Base-by-base conservation (phyloP, 2,113 vertebrate genomes). In the Forbesichthys papilliferus region DNA sequence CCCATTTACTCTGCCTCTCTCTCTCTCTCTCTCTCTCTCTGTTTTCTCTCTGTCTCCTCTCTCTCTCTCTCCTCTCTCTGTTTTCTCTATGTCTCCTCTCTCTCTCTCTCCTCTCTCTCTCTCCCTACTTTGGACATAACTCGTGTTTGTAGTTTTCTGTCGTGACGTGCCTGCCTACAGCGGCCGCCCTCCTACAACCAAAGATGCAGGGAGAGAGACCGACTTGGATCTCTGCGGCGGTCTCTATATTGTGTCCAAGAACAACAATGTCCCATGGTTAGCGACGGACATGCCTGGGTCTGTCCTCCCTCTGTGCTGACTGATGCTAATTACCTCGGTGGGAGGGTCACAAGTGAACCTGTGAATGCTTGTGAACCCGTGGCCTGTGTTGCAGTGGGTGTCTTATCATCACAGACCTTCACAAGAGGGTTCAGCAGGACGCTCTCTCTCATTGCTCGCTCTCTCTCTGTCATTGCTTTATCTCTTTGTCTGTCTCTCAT, bases 361-460 rank as follows among this genome's bases (percentile, higher is more conserved):
- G 85, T 82, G 80, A 87, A 86, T 75, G 71, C 68, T 48, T 87
- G 75, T 85, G 87, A 82, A 81, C 88, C 52, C 61, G 72, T 82
- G 74, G 42, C 81, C 73, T 33, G 10, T 53, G 77, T 72, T 78
- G 75, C 81, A 66, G 71, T 71, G 80, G 67, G 64, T 42, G n/a
- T 79, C 56, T 53, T 76, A 78, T 85, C 74, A 79, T 79, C 80
- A 78, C 54, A 69, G 68, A 53, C 71, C 83, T 77, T 85, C 70
- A 84, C 84, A 77, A 84, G 70, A 57, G 84, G 78, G 70, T 79
- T 75, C 78, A 82, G 69, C 9, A 48, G 77, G 61, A 48, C 69
- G 60, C 34, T 56, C 11, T 64, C 73, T 69, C 42, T 72, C 9
- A 3, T 34, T 16, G 9, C 2, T 48, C 51, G 1, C 51, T 11